phyloP scores from a whole-genome alignment of 2,797 vertebrate genomes.

The Corythornis leucogaster region DNA sequence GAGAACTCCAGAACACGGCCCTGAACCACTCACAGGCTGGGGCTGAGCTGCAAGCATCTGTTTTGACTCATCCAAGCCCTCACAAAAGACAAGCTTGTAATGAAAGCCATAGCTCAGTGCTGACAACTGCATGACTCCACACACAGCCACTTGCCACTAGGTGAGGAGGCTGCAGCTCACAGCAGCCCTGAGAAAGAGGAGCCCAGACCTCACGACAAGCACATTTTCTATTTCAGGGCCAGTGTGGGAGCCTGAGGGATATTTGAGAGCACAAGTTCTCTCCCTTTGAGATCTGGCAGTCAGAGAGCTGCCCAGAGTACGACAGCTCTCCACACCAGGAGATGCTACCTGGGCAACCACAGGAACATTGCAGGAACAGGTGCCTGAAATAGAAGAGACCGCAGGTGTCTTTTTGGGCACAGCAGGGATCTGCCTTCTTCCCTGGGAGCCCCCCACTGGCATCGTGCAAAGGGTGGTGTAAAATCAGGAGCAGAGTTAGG shows the following conservation, averaged over 20 bases:
- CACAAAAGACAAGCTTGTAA: not conserved
- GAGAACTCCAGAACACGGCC: not conserved
- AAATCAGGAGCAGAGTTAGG: not conserved
- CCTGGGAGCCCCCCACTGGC: rapidly evolving
- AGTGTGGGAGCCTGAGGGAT: not conserved
- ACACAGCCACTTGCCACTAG: rapidly evolving
- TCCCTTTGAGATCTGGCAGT: not conserved
- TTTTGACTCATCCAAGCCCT: not conserved
- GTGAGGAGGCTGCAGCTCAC: rapidly evolving
- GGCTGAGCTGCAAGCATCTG: not conserved
- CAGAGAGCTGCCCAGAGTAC: not conserved
- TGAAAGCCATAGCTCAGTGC: not conserved
- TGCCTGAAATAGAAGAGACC: not conserved
- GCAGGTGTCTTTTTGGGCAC: not conserved
- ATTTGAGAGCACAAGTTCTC: not conserved
- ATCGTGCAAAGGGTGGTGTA: rapidly evolving
- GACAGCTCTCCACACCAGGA: not conserved
- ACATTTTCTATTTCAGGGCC: not conserved
- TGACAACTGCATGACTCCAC: not conserved
- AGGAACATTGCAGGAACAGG: rapidly evolving
- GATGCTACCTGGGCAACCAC: not conserved
- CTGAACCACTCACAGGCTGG: not conserved
- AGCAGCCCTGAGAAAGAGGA: not conserved
- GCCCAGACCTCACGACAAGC: not conserved
- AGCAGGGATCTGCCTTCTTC: not conserved